Evolutionary conservation across 2,888 invertebrate species (phyloP).

Genomic region (Torymus texanus): DNA sequence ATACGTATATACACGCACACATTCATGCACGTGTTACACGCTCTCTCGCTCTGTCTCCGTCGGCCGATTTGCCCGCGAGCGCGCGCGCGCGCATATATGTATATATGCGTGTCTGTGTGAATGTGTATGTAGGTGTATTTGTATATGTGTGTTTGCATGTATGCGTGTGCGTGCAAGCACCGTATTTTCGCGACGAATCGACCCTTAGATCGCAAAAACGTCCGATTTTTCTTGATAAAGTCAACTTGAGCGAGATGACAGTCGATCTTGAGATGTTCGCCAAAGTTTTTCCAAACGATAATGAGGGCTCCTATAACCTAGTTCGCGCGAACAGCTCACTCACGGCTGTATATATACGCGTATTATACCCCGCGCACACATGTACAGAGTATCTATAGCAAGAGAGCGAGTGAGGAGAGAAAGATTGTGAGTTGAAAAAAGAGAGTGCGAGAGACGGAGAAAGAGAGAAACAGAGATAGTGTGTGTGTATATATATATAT

Average conservation of each 20-base stretch:
- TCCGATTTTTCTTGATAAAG: conserved; percentile 6
- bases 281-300: too few relatives aligned
- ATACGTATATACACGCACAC: conserved; percentile 9
- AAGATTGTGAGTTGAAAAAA: conserved; percentile 1
- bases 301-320: conserved; percentile 16
- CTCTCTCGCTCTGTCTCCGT: conserved; percentile 16
- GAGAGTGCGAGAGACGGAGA: conserved; percentile 27
- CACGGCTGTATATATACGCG: conserved; percentile 9
- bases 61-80: too few relatives aligned
- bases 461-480: conserved; percentile 6
- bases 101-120: too few relatives aligned
- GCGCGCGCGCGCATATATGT: too few relatives aligned
- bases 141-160: not conserved
- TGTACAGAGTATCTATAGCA: too few relatives aligned
- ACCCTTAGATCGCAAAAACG: conserved; percentile 12
- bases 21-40: conserved; percentile 3
- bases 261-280: not conserved
- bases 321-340: not conserved
- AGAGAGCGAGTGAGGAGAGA: conserved; percentile 15
- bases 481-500: not conserved
- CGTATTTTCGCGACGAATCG: conserved; percentile 31
- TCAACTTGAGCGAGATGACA: conserved; percentile 1
- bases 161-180: conserved; percentile 1
- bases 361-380: conserved; percentile 6
- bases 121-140: not conserved